A percentile compares a stretch with the other conserved stretches of the same genome.
These are phyloP conservation scores for Eulemur rubriventer DNA, from an alignment of 2,797 vertebrate species.

Conservation along the genomic window DNA sequence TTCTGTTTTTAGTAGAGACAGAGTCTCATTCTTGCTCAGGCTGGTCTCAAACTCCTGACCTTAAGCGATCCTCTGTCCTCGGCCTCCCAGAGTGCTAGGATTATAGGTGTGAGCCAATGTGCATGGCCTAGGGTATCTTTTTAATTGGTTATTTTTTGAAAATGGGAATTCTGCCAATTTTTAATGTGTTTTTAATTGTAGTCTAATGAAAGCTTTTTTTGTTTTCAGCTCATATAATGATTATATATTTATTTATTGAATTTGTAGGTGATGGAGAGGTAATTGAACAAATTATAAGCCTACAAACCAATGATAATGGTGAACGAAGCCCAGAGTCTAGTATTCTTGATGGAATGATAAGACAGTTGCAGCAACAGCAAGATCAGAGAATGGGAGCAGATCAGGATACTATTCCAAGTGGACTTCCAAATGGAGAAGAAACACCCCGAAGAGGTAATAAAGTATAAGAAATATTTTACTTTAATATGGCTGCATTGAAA, in stretches of 20 bases:
- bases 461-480: not conserved
- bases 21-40: too few relatives aligned
- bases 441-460: conserved; percentile 94
- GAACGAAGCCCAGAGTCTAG: conserved; percentile 87
- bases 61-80: too few relatives aligned
- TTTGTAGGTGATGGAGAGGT: conserved; percentile 94
- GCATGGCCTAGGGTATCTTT: not conserved
- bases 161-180: not conserved
- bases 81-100: too few relatives aligned
- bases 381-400: conserved; percentile 85
- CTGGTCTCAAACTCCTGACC: too few relatives aligned
- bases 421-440: conserved; percentile 79
- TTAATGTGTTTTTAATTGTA: not conserved
- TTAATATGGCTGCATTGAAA: not conserved
- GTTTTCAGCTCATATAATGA: not conserved
- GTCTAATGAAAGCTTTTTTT: not conserved
- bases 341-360: conserved; percentile 93
- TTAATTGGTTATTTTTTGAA: not conserved
- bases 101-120: not conserved
- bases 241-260: not conserved
- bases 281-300: conserved; percentile 98
- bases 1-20: too few relatives aligned
- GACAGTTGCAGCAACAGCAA: conserved; percentile 92
- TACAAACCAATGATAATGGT: conserved; percentile 92
- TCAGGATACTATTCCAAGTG: conserved; percentile 68